Base-by-base conservation (phyloP, 2,113 vertebrate species). In the Monopterus albus region DNA sequence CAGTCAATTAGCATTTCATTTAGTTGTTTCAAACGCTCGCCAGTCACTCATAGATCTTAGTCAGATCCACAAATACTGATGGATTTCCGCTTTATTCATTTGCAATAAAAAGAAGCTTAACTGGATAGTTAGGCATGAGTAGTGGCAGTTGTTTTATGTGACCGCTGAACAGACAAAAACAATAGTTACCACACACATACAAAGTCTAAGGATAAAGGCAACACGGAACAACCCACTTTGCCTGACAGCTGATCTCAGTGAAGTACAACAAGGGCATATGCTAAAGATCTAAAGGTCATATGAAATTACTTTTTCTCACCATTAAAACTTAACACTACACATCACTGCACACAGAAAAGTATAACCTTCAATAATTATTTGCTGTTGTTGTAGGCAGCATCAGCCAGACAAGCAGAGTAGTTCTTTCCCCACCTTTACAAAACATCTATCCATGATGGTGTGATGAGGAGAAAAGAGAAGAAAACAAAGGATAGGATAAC, bases 381-480 rank as follows among this genome's bases (percentile, higher is more conserved):
- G 29, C 13, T 56, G 11, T 59, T 47, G 13, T 38, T 53, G 38
- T 42, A 29, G 28, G 55, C 31, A 49, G 62, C 36, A 56, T 26
- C 21, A 75, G 50, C 78, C 62, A 69, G 39, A 72, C 25, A 42
- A 53, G 25, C 69, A 68, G 49, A 55, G 75, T 72, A 13, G 45
- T 64, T 49, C 50, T 47, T 60, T 58, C 53, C 57, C 45, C 68
- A 33, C 35, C 36, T 17, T 86, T 87, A 68, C 61, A 75, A 83
- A 87, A 86, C 65, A 58, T 13, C 23, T n/a, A n/a, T n/a, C n/a
- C 7, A 31, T 29, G 36, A 81, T 80, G 64, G 72, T 74, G 65
- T n/a, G 67, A 87, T 78, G 72, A 62, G 58, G 58, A 39, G 64
- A 45, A 62, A 71, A 36, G 38, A 79, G 51, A 33, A 40, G 40